These are phyloP conservation scores for Orthonyx spaldingii DNA, from an alignment of 2,113 vertebrate species.

Conservation along the genomic window DNA sequence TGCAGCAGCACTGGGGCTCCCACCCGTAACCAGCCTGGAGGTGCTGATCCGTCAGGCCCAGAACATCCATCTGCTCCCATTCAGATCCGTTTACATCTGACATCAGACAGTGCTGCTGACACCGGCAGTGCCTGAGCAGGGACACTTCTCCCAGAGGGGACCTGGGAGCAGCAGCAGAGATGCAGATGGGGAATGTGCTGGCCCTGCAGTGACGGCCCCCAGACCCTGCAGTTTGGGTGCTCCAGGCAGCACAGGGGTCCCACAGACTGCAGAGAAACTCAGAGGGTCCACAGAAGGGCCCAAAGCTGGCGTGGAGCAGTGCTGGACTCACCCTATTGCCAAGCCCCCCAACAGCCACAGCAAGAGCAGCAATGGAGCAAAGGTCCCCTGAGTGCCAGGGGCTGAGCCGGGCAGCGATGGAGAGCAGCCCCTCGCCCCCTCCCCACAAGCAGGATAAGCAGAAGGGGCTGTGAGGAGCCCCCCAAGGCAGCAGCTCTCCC, in stretches of 20 bases:
- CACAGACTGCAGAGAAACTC: fast-evolving
- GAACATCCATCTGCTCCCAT: not conserved
- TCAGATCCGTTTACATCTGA: not conserved
- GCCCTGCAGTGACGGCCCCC: fast-evolving
- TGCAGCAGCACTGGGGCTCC: not conserved
- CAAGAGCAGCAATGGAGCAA: not conserved
- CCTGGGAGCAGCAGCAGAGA: not conserved
- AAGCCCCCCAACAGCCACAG: not conserved
- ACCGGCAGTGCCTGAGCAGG: fast-evolving
- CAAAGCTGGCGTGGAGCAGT: fast-evolving
- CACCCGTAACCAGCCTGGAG: not conserved
- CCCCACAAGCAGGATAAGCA: fast-evolving
- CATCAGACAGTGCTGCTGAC: not conserved
- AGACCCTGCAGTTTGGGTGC: fast-evolving
- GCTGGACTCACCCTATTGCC: not conserved
- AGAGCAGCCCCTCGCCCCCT: not conserved
- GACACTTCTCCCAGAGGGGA: not conserved
- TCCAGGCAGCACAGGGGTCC: not conserved
- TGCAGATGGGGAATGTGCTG: fast-evolving
- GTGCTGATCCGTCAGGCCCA: not conserved
- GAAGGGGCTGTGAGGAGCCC: not conserved
- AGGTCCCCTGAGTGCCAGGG: fast-evolving
- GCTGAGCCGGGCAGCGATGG: not conserved
- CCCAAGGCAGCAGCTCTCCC: not conserved
- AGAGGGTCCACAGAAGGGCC: not conserved